phyloP scores from a whole-genome alignment of 2,113 vertebrate genomes.

The Pterocles burchelli region DNA sequence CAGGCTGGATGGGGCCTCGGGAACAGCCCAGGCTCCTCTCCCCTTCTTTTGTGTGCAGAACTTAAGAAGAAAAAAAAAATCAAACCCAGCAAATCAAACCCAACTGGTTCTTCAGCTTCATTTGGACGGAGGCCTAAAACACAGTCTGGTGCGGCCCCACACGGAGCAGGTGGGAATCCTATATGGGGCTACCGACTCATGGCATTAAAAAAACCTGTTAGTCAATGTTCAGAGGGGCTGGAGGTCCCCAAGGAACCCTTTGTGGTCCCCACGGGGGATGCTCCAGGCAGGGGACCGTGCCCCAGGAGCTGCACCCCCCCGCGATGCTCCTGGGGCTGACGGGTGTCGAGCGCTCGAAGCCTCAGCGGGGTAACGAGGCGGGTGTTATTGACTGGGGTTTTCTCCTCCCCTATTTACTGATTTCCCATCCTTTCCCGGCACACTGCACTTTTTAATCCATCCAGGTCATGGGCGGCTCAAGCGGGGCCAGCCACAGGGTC shows the following conservation, averaged over 20 bases:
- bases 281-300: background rate
- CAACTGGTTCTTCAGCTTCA: background rate
- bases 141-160: conserved; percentile 37
- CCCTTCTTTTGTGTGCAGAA: background rate
- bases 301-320: background rate
- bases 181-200: conserved; percentile 67
- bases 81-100: background rate
- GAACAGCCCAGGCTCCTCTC: background rate
- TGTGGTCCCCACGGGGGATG: background rate
- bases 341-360: background rate
- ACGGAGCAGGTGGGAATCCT: conserved; percentile 69
- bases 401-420: conserved; percentile 37
- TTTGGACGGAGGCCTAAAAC: conserved; percentile 64
- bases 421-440: conserved; percentile 75
- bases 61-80: background rate
- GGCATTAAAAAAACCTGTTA: conserved; percentile 34
- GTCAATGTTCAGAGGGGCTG: conserved; percentile 25
- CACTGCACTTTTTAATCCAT: conserved; percentile 77
- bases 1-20: rapidly evolving
- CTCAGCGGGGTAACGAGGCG: conserved; percentile 54
- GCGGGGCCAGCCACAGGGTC: conserved; percentile 66
- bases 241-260: background rate
- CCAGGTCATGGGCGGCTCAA: conserved; percentile 60
- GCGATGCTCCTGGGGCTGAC: rapidly evolving
- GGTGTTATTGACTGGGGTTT: conserved; percentile 58